Evolutionary conservation across 2,888 invertebrate species (phyloP).

Genomic region (Parnassius glacialis): DNA sequence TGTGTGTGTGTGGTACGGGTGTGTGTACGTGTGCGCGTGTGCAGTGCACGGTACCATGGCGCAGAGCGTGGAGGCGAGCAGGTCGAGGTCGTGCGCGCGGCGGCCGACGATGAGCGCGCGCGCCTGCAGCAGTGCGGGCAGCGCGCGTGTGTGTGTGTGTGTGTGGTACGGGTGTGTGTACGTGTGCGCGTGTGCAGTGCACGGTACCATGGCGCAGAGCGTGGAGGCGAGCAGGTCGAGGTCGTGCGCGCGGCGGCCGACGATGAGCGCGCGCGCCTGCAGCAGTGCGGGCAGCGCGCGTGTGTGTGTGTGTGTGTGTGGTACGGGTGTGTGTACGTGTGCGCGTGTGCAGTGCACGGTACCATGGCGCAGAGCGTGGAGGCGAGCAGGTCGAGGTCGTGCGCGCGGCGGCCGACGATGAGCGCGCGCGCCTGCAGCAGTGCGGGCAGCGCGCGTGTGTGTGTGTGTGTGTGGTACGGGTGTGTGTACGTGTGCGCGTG

Average conservation of each 20-base stretch:
- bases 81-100: conserved; percentile 87
- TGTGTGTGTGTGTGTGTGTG: no score
- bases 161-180: not conserved
- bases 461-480: no score
- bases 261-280: conserved; percentile 91
- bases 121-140: conserved; percentile 91
- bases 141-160: conserved; percentile 53
- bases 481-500: not conserved
- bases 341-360: not conserved
- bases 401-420: conserved; percentile 86
- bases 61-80: conserved; percentile 88
- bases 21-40: not conserved
- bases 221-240: conserved; percentile 89
- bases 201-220: conserved; percentile 85
- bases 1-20: no score
- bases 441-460: conserved; percentile 83
- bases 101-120: conserved; percentile 90
- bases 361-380: conserved; percentile 89
- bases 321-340: not conserved
- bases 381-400: conserved; percentile 89
- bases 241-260: conserved; percentile 87
- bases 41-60: conserved; percentile 80
- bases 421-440: conserved; percentile 94
- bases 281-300: conserved; percentile 90
- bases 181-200: not conserved